Conservation (phyloP, 1,140 invertebrate genomes). For the Drosophila santomea region DNA sequence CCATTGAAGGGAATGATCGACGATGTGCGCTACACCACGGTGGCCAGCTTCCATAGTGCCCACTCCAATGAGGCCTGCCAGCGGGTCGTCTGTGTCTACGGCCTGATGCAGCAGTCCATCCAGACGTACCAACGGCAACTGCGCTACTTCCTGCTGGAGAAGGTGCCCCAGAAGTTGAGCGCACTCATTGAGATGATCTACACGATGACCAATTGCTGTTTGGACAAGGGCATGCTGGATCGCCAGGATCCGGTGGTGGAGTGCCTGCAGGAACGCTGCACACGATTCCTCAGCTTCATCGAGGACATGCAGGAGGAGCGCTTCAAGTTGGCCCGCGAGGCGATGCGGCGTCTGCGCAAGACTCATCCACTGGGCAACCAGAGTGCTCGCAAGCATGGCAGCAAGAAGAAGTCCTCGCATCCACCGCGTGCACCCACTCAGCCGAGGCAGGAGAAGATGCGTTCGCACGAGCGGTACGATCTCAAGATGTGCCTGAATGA, state of each 20-base stretch:
- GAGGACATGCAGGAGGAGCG: slow-evolving; percentile 75
- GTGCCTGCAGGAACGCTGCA: slow-evolving; percentile 67
- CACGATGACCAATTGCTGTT: slow-evolving; percentile 65
- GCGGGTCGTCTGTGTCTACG: slow-evolving; percentile 63
- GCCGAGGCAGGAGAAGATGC: slow-evolving; percentile 6
- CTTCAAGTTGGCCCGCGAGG: slow-evolving; percentile 54
- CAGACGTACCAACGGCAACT: slow-evolving; percentile 60
- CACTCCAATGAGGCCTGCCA: slow-evolving; percentile 72
- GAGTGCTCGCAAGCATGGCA: neutral
- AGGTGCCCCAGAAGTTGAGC: slow-evolving; percentile 75
- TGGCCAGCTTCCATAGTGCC: slow-evolving; percentile 58
- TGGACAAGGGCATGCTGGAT: slow-evolving; percentile 69
- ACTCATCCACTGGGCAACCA: neutral
- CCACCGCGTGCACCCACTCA: neutral
- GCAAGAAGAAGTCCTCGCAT: neutral
- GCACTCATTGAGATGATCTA: slow-evolving; percentile 77
- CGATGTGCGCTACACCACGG: slow-evolving; percentile 51
- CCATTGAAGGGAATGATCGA: slow-evolving; percentile 77
- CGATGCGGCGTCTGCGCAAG: slow-evolving; percentile 4
- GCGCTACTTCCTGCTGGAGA: slow-evolving; percentile 72
- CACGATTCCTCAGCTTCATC: slow-evolving; percentile 64
- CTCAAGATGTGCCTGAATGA: slow-evolving; percentile 80
- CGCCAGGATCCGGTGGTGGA: slow-evolving; percentile 72
- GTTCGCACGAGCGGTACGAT: slow-evolving; percentile 59
- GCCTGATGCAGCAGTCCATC: slow-evolving; percentile 61